These are phyloP conservation scores for Pipistrellus pipistrellus DNA, from an alignment of 2,797 vertebrate species.

Conservation along the genomic window DNA sequence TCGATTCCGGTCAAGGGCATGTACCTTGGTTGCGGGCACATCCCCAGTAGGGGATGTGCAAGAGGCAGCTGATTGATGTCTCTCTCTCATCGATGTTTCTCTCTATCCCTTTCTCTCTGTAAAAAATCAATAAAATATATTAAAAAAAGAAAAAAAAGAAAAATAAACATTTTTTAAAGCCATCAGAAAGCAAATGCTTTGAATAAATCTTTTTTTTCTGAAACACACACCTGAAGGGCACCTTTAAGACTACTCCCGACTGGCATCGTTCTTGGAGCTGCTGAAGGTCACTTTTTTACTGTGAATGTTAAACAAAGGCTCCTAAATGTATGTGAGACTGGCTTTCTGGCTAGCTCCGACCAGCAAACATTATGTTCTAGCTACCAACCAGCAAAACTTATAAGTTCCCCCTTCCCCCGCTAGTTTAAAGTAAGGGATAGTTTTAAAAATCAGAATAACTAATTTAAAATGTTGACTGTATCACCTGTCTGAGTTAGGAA, in stretches of 20 bases:
- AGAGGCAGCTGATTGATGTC: too few relatives aligned
- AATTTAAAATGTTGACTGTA: not conserved
- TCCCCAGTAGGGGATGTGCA: too few relatives aligned
- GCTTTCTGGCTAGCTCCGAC: not conserved
- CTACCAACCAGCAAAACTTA: not conserved
- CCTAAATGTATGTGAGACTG: not conserved
- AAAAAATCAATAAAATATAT: too few relatives aligned
- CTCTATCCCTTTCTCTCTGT: too few relatives aligned
- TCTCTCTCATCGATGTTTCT: too few relatives aligned
- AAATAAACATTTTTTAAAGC: not conserved
- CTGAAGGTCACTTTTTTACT: too few relatives aligned
- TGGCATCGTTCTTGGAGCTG: not conserved
- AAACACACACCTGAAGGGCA: conserved; percentile 15
- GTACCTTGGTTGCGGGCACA: too few relatives aligned
- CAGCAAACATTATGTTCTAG: not conserved
- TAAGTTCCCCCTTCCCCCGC: not conserved
- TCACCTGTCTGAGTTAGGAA: not conserved
- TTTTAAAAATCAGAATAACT: conserved; percentile 48
- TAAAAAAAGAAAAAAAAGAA: too few relatives aligned
- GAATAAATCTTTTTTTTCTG: not conserved
- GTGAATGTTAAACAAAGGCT: not conserved
- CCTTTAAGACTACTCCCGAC: not conserved
- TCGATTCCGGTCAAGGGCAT: too few relatives aligned
- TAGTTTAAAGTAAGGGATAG: conserved; percentile 3
- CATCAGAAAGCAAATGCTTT: conserved; percentile 30